Conservation (phyloP, 2,797 vertebrate genomes). For the Streptopelia turtur region DNA sequence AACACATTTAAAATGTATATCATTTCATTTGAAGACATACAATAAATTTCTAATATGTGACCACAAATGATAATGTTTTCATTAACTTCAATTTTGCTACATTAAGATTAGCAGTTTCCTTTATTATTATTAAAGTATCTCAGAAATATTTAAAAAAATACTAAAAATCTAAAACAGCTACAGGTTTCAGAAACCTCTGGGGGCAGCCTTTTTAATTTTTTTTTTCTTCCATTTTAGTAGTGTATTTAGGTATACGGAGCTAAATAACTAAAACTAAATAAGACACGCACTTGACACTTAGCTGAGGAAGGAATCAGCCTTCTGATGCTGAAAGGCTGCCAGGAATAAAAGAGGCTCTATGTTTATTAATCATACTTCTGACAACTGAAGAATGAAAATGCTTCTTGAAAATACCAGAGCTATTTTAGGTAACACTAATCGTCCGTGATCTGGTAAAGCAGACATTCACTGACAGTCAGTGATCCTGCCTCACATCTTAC, state of each 20-base stretch:
- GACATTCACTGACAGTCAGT: not conserved
- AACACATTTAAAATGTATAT: constrained; percentile 12
- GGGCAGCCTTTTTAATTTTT: not conserved
- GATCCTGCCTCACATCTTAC: not conserved
- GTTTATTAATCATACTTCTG: constrained; percentile 8
- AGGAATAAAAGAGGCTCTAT: not conserved
- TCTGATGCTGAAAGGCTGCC: not conserved
- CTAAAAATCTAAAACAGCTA: not conserved
- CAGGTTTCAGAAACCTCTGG: not conserved
- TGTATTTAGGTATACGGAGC: not conserved
- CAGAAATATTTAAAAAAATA: not conserved
- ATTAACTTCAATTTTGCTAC: not conserved
- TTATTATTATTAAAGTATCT: not conserved
- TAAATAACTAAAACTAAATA: not conserved
- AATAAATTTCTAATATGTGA: not conserved
- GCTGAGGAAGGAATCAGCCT: not conserved
- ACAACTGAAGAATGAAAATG: constrained; percentile 6
- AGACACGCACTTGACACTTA: not conserved
- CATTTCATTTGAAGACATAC: not conserved
- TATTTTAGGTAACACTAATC: not conserved
- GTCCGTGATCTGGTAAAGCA: not conserved
- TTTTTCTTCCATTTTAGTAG: not conserved
- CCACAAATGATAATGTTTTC: not conserved
- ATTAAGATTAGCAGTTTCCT: not conserved
- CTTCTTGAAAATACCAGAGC: constrained; percentile 4